A percentile compares a stretch with the other conserved stretches of the same genome.
phyloP scores from a whole-genome alignment of 1,140 invertebrate species.

The Himalopsyche phryganea region DNA sequence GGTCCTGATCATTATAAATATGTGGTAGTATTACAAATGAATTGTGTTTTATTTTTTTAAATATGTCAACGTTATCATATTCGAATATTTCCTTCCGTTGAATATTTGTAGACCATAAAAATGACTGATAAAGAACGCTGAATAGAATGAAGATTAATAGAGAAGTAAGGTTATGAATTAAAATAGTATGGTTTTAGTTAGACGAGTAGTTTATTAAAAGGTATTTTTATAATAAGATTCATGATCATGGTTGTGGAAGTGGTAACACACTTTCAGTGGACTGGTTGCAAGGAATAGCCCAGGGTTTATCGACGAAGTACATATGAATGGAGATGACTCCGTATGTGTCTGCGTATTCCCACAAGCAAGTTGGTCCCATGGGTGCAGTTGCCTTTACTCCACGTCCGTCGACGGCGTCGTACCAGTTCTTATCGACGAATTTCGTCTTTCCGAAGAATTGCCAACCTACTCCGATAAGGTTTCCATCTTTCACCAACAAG shows the following conservation, averaged over 20 bases:
- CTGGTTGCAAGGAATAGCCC: conserved; percentile 28
- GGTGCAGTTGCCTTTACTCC: conserved; percentile 14
- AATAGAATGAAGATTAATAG: no score
- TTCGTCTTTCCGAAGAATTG: conserved; percentile 26
- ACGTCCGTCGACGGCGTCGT: conserved; percentile 12
- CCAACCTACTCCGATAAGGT: conserved; percentile 26
- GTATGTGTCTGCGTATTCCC: conserved; percentile 33
- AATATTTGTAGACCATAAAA: no score
- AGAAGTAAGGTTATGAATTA: no score
- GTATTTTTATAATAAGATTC: no score
- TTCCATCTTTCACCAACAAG: conserved; percentile 22
- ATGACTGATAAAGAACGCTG: no score
- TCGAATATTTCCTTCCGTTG: no score
- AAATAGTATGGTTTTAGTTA: no score
- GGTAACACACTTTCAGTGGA: conserved; percentile 24
- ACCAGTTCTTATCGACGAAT: conserved; percentile 25
- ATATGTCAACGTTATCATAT: no score
- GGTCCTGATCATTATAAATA: no score
- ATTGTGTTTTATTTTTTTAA: no score
- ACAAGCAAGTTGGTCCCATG: conserved; percentile 36
- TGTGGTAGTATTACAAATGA: no score
- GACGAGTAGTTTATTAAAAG: no score
- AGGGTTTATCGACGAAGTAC: conserved; percentile 41
- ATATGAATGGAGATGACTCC: conserved; percentile 42
- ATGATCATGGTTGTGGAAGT: background rate